phyloP scores from a whole-genome alignment of 2,888 invertebrate species.

The Drosophila barbarae region DNA sequence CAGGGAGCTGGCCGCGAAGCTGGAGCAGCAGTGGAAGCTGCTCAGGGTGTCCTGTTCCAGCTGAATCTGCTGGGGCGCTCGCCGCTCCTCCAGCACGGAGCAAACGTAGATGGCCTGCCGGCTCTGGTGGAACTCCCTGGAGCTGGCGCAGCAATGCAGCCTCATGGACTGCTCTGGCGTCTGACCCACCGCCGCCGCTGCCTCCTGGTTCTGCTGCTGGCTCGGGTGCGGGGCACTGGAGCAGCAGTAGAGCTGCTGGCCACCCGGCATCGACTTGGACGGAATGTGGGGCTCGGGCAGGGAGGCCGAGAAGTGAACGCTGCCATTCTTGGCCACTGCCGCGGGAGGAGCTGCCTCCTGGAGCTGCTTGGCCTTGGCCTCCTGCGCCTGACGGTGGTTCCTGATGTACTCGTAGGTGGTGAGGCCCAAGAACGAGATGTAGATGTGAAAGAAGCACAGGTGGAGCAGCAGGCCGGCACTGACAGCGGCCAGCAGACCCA shows the following conservation, averaged over 20 bases:
- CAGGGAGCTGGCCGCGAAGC: conserved; percentile 74
- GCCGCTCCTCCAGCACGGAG: conserved; percentile 81
- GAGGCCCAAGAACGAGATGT: conserved; percentile 90
- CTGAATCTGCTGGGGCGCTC: conserved; percentile 58
- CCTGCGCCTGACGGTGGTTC: conserved; percentile 80
- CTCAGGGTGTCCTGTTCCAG: conserved; percentile 51
- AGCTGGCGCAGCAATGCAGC: conserved; percentile 80
- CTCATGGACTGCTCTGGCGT: conserved; percentile 54
- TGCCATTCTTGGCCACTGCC: conserved; percentile 42
- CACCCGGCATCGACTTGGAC: conserved; percentile 63
- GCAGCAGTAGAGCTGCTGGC: conserved; percentile 78
- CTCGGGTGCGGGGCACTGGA: conserved; percentile 78
- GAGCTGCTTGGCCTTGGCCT: conserved; percentile 69
- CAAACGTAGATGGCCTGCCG: conserved; percentile 80
- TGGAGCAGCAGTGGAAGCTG: conserved; percentile 80
- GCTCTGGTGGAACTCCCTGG: conserved; percentile 78
- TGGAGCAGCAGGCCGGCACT: conserved; percentile 89
- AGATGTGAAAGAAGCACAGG: conserved; percentile 92
- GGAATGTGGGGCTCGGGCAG: conserved; percentile 62
- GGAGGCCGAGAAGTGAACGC: conserved; percentile 59
- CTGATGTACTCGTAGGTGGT: conserved; percentile 94
- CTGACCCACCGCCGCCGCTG: conserved; percentile 30
- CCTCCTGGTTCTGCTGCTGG: conserved; percentile 44
- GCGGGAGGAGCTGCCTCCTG: conserved; percentile 46
- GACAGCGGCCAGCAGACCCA: conserved; percentile 87